Percentiles rank a stretch among this genome's conserved stretches.
These are phyloP conservation scores for Donacobius atricapilla DNA, from an alignment of 2,113 vertebrate species.

Conservation along the genomic window DNA sequence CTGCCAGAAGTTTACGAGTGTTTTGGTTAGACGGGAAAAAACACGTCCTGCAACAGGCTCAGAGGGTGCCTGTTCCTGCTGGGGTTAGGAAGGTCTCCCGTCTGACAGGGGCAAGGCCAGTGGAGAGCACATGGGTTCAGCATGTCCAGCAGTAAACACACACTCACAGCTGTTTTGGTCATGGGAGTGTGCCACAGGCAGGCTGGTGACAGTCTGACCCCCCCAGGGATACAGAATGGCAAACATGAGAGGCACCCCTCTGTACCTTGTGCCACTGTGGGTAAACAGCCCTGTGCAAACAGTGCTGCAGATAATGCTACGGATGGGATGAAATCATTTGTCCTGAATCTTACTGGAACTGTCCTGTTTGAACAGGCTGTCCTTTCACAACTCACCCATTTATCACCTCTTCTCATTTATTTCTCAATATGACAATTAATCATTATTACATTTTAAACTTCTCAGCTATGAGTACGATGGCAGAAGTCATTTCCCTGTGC, in stretches of 20 bases:
- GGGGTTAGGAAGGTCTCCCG: not conserved
- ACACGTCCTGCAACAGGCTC: not conserved
- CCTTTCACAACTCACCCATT: not conserved
- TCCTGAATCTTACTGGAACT: not conserved
- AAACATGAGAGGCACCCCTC: not conserved
- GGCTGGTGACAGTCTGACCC: not conserved
- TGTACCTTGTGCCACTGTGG: not conserved
- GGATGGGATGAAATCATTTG: not conserved
- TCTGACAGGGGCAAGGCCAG: not conserved
- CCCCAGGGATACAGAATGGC: not conserved
- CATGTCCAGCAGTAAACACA: not conserved
- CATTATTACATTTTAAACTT: not conserved
- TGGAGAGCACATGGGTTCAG: not conserved
- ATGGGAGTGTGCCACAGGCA: fast-evolving
- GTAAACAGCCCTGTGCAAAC: slow-evolving; percentile 32
- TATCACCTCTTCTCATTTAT: not conserved
- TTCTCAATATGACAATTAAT: not conserved
- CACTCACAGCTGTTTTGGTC: not conserved
- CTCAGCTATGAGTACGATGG: not conserved
- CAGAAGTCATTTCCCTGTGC: not conserved
- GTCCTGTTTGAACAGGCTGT: not conserved
- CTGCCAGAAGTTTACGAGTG: fast-evolving
- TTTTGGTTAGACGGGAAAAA: not conserved
- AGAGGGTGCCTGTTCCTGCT: fast-evolving
- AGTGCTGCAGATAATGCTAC: not conserved